Percentiles rank a stretch among this genome's conserved stretches.
These are phyloP conservation scores for Gambusia yucatana DNA, from an alignment of 2,797 vertebrate genomes.

Conservation along the genomic window DNA sequence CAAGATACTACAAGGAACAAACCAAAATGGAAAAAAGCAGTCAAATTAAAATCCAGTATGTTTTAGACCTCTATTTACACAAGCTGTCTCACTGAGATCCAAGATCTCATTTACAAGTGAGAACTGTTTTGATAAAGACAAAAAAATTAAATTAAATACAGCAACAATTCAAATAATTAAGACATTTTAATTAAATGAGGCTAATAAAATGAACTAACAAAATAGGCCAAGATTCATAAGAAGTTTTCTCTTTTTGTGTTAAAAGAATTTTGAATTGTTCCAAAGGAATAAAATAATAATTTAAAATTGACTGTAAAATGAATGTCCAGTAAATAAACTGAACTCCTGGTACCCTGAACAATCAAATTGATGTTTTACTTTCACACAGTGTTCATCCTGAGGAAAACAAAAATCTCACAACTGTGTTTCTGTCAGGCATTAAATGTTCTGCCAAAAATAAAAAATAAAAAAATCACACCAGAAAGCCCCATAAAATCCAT, in stretches of 20 bases:
- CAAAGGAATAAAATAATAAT: neutral
- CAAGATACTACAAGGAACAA: neutral
- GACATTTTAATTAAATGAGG: too few species aligned
- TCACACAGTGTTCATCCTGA: neutral
- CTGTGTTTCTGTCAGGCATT: neutral
- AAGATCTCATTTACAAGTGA: too few species aligned
- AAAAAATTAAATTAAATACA: too few species aligned
- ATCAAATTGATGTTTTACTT: neutral
- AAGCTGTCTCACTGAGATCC: too few species aligned
- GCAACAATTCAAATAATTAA: too few species aligned
- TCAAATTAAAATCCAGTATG: neutral
- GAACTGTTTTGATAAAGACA: too few species aligned
- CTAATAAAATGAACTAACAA: too few species aligned
- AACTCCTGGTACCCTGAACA: neutral
- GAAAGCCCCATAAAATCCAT: neutral
- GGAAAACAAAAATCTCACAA: neutral
- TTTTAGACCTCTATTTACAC: too few species aligned
- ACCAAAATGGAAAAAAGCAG: neutral
- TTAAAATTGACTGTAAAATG: neutral
- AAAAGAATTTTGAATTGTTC: too few species aligned
- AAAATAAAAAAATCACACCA: neutral
- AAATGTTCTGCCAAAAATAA: neutral
- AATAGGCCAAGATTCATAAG: too few species aligned
- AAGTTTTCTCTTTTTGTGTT: too few species aligned
- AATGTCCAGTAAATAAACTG: slow-evolving; percentile 4